Evolutionary conservation across 2,888 invertebrate species (phyloP).

Genomic region (Idaea dimidiata): DNA sequence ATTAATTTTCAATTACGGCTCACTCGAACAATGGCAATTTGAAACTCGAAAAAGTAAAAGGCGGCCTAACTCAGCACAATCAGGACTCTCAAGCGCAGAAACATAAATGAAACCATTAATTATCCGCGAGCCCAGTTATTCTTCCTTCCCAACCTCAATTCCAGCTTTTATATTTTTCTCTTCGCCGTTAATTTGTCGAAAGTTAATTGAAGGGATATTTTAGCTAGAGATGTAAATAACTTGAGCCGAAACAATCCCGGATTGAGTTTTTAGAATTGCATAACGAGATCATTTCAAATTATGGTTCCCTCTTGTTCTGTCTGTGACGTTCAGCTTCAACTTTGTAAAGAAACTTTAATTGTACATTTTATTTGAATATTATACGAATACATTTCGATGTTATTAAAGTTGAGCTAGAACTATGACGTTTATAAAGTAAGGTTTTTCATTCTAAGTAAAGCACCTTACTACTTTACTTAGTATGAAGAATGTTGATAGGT

Average conservation of each 20-base stretch:
- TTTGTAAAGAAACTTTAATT: constrained; percentile 35
- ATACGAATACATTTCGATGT: neutral
- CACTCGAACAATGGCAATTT: constrained; percentile 69
- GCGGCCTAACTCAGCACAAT: constrained; percentile 70
- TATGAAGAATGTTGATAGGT: too few species aligned
- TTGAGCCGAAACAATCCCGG: constrained; percentile 48
- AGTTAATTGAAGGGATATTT: constrained; percentile 70
- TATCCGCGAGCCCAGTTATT: constrained; percentile 75
- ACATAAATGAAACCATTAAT: constrained; percentile 80
- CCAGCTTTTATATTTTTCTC: constrained; percentile 63
- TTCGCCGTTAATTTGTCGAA: constrained; percentile 67
- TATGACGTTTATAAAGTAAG: neutral
- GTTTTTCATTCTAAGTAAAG: too few species aligned
- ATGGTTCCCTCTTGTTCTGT: constrained; percentile 38
- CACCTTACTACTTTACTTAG: neutral
- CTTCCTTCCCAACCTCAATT: constrained; percentile 47
- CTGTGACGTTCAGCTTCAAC: constrained; percentile 31
- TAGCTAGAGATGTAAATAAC: constrained; percentile 54
- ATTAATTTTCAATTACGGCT: constrained; percentile 61
- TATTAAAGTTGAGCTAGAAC: neutral
- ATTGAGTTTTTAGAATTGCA: constrained; percentile 43
- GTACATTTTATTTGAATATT: constrained; percentile 10
- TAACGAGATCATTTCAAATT: constrained; percentile 52
- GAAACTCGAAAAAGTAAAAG: constrained; percentile 64
- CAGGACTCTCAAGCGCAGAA: constrained; percentile 77